Conservation (phyloP, 2,888 invertebrate species). For the Tupiocoris notatus region DNA sequence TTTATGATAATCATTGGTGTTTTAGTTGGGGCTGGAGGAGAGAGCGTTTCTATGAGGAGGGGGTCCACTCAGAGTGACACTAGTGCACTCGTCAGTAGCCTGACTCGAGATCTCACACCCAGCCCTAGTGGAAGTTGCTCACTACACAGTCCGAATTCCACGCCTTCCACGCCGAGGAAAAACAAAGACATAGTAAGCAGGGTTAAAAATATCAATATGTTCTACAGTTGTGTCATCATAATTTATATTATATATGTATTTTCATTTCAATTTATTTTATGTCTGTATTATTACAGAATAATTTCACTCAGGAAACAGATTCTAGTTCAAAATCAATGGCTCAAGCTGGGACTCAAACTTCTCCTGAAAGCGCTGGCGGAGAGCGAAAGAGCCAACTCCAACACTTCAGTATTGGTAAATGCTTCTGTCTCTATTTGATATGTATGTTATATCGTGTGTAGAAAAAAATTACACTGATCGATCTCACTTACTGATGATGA, state of each 20-base stretch:
- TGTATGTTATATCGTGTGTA: too few relatives aligned
- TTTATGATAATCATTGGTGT: too few relatives aligned
- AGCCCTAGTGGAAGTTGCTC: slow-evolving; percentile 48
- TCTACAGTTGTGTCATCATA: too few relatives aligned
- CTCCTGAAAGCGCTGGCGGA: slow-evolving; percentile 59
- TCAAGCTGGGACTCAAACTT: slow-evolving; percentile 70
- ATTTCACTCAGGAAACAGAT: slow-evolving; percentile 44
- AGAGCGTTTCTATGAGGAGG: slow-evolving; percentile 51
- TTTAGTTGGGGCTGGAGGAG: slow-evolving; percentile 41
- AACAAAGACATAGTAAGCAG: slow-evolving; percentile 52
- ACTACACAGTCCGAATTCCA: slow-evolving; percentile 54
- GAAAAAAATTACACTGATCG: too few relatives aligned
- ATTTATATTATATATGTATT: too few relatives aligned
- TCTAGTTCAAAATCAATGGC: slow-evolving; percentile 51
- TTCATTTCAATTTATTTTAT: too few relatives aligned
- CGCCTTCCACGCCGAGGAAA: slow-evolving; percentile 57
- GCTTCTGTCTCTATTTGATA: too few relatives aligned
- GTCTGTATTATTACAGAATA: slow-evolving; percentile 31
- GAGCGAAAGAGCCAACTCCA: slow-evolving; percentile 30
- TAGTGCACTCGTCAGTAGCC: slow-evolving; percentile 62
- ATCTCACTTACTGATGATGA: too few relatives aligned
- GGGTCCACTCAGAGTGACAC: slow-evolving; percentile 64
- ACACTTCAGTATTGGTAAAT: slow-evolving; percentile 60
- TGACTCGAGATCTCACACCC: slow-evolving; percentile 59
- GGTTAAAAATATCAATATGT: too few relatives aligned